A percentile compares a stretch with the other conserved stretches of the same genome.
Evolutionary conservation across 2,113 vertebrate genomes (phyloP).

Genomic region (Pterocles burchelli): DNA sequence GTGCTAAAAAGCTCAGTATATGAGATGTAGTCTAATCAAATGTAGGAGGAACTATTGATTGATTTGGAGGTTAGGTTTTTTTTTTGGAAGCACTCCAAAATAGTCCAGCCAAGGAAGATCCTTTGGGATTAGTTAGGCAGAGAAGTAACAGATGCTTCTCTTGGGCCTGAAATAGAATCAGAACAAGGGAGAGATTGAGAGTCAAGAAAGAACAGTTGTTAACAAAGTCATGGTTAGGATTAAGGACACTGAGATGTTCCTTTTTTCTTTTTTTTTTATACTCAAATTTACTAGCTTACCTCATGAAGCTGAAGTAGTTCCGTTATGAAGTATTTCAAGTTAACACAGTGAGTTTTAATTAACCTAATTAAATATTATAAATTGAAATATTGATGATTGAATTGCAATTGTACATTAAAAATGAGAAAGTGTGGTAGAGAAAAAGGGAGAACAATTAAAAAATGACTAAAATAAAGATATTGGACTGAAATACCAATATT

Average conservation of each 20-base stretch:
- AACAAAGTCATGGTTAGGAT: neutral
- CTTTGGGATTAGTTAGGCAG: neutral
- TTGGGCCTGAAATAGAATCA: neutral
- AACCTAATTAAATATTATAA: neutral
- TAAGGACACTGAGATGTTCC: neutral
- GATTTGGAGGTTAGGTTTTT: too few species aligned
- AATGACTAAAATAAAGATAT: neutral
- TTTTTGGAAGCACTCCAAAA: neutral
- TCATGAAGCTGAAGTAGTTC: neutral
- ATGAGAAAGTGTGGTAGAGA: neutral
- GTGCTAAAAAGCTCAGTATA: neutral
- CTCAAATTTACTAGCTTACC: neutral
- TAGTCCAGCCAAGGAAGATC: neutral
- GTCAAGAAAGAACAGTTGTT: neutral
- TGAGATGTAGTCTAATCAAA: neutral
- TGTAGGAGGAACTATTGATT: neutral
- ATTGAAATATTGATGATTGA: neutral
- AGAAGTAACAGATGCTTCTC: constrained; percentile 5
- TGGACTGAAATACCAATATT: neutral
- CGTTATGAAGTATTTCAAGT: neutral
- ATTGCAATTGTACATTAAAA: neutral
- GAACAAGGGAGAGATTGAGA: neutral
- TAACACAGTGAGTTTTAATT: neutral
- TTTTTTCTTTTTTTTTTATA: neutral
- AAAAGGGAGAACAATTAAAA: neutral